These are phyloP conservation scores for Nymphicus hollandicus DNA, from an alignment of 2,113 vertebrate genomes.

Conservation along the genomic window DNA sequence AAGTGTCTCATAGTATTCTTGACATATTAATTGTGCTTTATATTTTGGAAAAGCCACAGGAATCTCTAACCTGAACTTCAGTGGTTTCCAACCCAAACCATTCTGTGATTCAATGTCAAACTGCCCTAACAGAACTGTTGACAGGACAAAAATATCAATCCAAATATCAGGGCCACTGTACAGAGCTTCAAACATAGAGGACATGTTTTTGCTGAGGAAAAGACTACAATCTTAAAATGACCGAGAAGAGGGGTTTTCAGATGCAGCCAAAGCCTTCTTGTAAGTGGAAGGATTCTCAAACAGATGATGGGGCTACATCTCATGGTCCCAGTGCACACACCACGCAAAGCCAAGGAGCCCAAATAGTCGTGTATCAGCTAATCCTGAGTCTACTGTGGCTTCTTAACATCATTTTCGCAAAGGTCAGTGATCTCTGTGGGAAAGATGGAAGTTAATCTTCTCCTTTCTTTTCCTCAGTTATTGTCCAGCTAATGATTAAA, in stretches of 20 bases:
- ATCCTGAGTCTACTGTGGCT: background rate
- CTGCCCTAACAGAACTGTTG: background rate
- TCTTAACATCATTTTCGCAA: background rate
- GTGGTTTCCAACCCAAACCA: background rate
- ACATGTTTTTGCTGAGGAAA: background rate
- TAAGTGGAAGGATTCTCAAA: background rate
- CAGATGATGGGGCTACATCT: rapidly evolving
- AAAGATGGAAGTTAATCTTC: background rate
- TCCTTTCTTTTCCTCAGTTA: background rate
- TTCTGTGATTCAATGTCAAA: background rate
- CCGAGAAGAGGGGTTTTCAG: background rate
- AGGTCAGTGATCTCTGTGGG: slow-evolving; percentile 2
- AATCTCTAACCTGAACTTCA: background rate
- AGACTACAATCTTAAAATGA: background rate
- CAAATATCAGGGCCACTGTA: background rate
- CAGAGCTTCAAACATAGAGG: background rate
- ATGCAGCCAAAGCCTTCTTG: background rate
- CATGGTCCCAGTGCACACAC: rapidly evolving
- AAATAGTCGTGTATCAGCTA: background rate
- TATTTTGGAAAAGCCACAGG: background rate
- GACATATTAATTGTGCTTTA: background rate
- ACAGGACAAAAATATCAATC: background rate
- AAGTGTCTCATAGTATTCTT: background rate
- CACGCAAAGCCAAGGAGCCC: background rate
- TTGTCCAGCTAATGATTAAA: slow-evolving; percentile 23